phyloP scores from a whole-genome alignment of 2,888 invertebrate species.

The Acleris cristana region DNA sequence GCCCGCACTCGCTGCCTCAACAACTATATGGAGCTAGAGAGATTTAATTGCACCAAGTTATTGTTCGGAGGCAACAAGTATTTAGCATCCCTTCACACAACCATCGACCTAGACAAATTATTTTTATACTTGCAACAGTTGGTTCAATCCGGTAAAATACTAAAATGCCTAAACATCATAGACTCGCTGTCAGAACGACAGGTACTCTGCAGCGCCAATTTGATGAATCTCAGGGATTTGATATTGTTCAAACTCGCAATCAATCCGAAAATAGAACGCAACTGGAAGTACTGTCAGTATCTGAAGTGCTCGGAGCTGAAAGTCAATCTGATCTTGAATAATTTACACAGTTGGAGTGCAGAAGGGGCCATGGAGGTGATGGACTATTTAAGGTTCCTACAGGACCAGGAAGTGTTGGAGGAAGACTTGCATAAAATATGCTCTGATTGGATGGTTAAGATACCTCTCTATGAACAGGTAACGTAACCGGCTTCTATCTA shows the following conservation, averaged over 20 bases:
- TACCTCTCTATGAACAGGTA: slow-evolving; percentile 86
- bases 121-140: slow-evolving; percentile 78
- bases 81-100: slow-evolving; percentile 84
- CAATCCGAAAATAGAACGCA: slow-evolving; percentile 71
- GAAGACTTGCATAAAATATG: slow-evolving; percentile 74
- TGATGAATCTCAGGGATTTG: slow-evolving; percentile 83
- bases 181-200: slow-evolving; percentile 84
- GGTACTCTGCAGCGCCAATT: slow-evolving; percentile 74
- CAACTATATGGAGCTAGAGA: slow-evolving; percentile 83
- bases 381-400: slow-evolving; percentile 74
- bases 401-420: slow-evolving; percentile 69
- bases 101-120: slow-evolving; percentile 77
- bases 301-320: slow-evolving; percentile 80
- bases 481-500: slow-evolving; percentile 2
- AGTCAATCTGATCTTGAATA: slow-evolving; percentile 78
- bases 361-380: slow-evolving; percentile 81
- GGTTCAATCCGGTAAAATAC: slow-evolving; percentile 72
- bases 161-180: slow-evolving; percentile 80
- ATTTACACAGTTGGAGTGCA: slow-evolving; percentile 82
- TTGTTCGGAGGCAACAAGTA: slow-evolving; percentile 84
- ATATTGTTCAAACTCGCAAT: slow-evolving; percentile 84
- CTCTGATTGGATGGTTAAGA: slow-evolving; percentile 83
- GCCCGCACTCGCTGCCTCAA: slow-evolving; percentile 84
- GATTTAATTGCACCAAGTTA: slow-evolving; percentile 79
- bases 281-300: slow-evolving; percentile 79